Base-by-base conservation (phyloP, 1,140 invertebrate species). In the Carposina sasakii region DNA sequence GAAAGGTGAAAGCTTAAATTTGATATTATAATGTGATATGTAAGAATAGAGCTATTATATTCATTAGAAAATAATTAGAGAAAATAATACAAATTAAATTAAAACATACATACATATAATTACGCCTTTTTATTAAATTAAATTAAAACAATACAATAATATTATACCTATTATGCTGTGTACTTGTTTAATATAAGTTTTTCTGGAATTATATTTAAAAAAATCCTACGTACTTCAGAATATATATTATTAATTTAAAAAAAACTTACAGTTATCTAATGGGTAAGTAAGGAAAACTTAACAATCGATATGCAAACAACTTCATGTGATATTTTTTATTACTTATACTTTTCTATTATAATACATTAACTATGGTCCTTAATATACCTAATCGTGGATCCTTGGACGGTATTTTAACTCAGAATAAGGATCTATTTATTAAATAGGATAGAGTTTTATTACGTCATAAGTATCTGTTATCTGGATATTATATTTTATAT, bases 321-420 rank as follows among this genome's bases (percentile, higher is more conserved):
- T 12, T 28, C 6, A 28, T 28, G 12, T 12, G 12, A 28, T 5
- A 28, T 12, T 6, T 6, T 12, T 12, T 6, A 28, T 28, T 28
- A 12, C 24, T 12, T 12, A 42, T 42, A 19, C 20, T 28, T 12
- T 46, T 23, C 44, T 36, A 12, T 34, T 33, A 5, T 54, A 57
- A 23, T 57, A 60, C 57, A 60, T 63, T 52, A 56, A 54, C 63
- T 60, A 56, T 60, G 60, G 57, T 66, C 63, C 63, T 52, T 53
- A 46, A 17, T 33, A 19, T 42, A 52, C 51, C 42, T 22, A 57
- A 53, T n/a, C n/a, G 37, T 19, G 24, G 48, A 57, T 56, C 57
- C 60, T 58, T 57, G 63, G 63, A 67, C 63, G 63, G 63, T 48
- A 42, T 42, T 41, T 54, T 49, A 40, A 26, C 48, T 47, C 34